Evolutionary conservation across 2,113 vertebrate species (phyloP), one percentile per base, ranked within the genome.

Genomic region (Cheilinus undulatus): DNA sequence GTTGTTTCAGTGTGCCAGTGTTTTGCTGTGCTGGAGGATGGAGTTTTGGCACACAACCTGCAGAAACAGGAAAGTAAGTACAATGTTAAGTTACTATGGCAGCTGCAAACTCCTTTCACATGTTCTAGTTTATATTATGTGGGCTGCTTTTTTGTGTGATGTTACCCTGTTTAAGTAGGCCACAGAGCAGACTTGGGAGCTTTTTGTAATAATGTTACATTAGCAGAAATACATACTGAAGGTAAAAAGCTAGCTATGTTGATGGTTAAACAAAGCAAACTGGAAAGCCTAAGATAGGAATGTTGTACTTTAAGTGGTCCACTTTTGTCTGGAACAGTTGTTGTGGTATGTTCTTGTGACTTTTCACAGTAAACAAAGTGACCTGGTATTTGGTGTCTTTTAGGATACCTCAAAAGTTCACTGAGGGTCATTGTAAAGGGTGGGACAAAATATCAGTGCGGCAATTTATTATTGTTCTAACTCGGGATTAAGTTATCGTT

Each of bases 21-120:
- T 69, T 94, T 95, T 76, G 81, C 92, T 20, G 26, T 94, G 22
- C 87, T 94, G 74, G 94, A 95, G 89, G 93, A 94, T 34, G 91
- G 91, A 19, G 93, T 67, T 0, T 51, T 94, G 69, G 94, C 94
- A 63, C 85, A 86, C 81, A 93, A 68, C 74, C 85, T 95, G 14
- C 91, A 96, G 84, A 91, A 95, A 51, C 92, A 93, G 72, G 93
- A 96, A 86, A 92, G 87, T 92, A 85, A 95, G 91, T 78, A 12
- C 34, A 74, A 27, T 17, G 53, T 43, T 11, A 38, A 42, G 27
- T 23, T 13, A 11, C 64, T 22, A 32, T 53, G 24, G 49, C 62
- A 59, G 38, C 38, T 50, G 7, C 22, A 74, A 43, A 66, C 5
- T 15, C 22, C 22, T 36, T 27, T 51, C 19, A 28, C 14, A 4